These are phyloP conservation scores for Periplaneta americana DNA, from an alignment of 1,140 invertebrate genomes.

Conservation along the genomic window DNA sequence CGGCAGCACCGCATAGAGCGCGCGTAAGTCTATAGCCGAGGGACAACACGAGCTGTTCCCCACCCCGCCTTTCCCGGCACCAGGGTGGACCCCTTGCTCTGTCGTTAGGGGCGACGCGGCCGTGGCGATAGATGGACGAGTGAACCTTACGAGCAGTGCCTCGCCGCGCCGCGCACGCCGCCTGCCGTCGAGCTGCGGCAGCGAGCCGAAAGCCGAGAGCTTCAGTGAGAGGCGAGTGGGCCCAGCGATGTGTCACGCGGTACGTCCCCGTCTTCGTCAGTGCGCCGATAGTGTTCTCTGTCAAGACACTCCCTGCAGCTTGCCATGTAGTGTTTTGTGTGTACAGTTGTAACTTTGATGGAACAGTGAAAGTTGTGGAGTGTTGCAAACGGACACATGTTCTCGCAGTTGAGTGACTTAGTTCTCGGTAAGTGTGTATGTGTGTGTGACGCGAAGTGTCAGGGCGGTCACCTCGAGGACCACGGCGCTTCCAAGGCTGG, in stretches of 20 bases:
- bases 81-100: not conserved
- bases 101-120: not conserved
- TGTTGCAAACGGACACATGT: not conserved
- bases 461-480: no score
- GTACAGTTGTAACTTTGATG: not conserved
- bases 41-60: not conserved
- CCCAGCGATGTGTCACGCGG: not conserved
- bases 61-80: not conserved
- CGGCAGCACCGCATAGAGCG: not conserved
- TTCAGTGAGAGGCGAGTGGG: not conserved
- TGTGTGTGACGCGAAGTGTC: not conserved
- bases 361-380: not conserved
- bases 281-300: no score
- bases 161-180: not conserved
- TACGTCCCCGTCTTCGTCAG: not conserved
- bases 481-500: no score
- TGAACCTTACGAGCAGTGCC: not conserved
- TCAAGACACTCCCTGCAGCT: not conserved
- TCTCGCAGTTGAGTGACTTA: not conserved
- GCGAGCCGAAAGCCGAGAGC: not conserved
- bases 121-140: not conserved
- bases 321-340: not conserved
- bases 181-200: not conserved
- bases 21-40: not conserved
- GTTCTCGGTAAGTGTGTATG: not conserved